Evolutionary conservation across 2,888 invertebrate genomes (phyloP).

Genomic region (Stenolophus ochropezus): DNA sequence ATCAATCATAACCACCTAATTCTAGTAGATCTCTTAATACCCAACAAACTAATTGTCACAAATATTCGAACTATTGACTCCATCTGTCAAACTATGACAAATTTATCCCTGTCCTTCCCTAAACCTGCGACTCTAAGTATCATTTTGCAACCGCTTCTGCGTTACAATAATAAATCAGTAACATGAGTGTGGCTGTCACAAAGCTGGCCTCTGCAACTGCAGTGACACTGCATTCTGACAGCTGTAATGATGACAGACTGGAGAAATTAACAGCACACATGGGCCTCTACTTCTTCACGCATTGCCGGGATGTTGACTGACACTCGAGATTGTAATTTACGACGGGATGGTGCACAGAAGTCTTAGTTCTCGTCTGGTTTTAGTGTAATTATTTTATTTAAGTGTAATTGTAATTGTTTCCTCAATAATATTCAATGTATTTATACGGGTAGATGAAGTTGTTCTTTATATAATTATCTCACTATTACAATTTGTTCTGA

Average conservation of each 20-base stretch:
- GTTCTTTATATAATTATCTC: not conserved
- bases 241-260: constrained; percentile 44
- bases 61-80: not conserved
- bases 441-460: not conserved
- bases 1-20: no score
- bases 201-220: constrained; percentile 6
- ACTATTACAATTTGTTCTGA: no score
- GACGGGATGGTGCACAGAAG: not conserved
- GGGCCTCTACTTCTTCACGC: constrained; percentile 20
- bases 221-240: constrained; percentile 1
- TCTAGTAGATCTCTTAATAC: no score
- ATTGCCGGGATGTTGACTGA: constrained; percentile 10
- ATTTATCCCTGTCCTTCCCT: not conserved
- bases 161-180: constrained; percentile 44
- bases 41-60: not conserved
- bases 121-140: not conserved
- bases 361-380: not conserved
- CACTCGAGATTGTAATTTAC: constrained; percentile 19
- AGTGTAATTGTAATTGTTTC: not conserved
- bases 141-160: constrained; percentile 23
- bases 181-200: constrained; percentile 18
- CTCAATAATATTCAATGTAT: not conserved
- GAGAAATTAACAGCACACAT: constrained; percentile 42
- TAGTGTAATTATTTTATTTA: constrained; percentile 5
- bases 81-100: not conserved